Evolutionary conservation across 2,888 invertebrate genomes (phyloP).

Genomic region (Melitaea athalia): DNA sequence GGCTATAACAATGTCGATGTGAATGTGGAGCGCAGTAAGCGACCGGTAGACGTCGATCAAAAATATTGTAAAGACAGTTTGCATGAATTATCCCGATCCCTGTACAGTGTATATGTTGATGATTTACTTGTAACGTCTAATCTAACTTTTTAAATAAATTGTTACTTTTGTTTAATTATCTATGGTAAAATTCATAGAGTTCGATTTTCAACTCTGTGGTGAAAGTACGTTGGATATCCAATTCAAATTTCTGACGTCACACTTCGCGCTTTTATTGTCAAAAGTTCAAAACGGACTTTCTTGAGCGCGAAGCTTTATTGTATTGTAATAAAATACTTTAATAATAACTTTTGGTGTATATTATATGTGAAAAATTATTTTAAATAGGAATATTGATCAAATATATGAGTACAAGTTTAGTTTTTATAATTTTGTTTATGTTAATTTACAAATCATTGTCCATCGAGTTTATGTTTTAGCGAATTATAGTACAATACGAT

Average conservation of each 20-base stretch:
- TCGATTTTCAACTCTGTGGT: constrained; percentile 13
- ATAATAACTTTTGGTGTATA: constrained; percentile 73
- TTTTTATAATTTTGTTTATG: constrained; percentile 41
- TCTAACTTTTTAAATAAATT: constrained; percentile 4
- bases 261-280: constrained; percentile 17
- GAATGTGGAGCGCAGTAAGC: constrained; percentile 6
- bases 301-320: constrained; percentile 40
- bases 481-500: constrained; percentile 68
- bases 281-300: constrained; percentile 20
- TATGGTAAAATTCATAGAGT: constrained; percentile 2
- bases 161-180: constrained; percentile 12
- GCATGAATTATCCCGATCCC: constrained; percentile 37
- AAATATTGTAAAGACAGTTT: constrained; percentile 22
- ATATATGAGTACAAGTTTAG: constrained; percentile 53
- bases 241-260: constrained; percentile 12
- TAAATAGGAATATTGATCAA: constrained; percentile 66
- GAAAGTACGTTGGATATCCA: constrained; percentile 10
- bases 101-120: constrained; percentile 67
- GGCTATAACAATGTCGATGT: background rate
- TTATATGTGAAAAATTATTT: constrained; percentile 72
- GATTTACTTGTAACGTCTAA: constrained; percentile 44
- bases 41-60: constrained; percentile 4
- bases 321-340: constrained; percentile 54
- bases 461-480: constrained; percentile 50
- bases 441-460: constrained; percentile 43